These are phyloP conservation scores for Lontra canadensis DNA, from an alignment of 2,113 vertebrate genomes.

Conservation along the genomic window DNA sequence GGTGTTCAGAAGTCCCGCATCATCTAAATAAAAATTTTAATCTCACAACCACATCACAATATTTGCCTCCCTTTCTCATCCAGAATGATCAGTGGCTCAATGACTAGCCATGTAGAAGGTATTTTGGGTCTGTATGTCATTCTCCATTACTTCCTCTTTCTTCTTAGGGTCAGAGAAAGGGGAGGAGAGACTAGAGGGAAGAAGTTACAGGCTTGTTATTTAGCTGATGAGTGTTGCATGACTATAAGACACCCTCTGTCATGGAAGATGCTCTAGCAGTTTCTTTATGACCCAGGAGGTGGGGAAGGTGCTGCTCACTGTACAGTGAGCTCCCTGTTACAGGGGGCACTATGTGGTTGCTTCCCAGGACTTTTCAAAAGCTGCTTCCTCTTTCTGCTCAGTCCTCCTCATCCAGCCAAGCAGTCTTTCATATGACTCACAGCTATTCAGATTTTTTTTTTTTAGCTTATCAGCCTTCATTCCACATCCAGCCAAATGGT, in stretches of 20 bases:
- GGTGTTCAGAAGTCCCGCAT: neutral
- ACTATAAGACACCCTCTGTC: neutral
- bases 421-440: neutral
- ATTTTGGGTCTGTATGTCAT: neutral
- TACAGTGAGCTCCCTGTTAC: neutral
- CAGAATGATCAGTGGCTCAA: neutral
- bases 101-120: neutral
- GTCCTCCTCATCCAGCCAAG: no score
- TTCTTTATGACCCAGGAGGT: neutral
- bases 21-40: neutral
- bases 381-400: neutral
- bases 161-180: neutral
- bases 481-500: neutral
- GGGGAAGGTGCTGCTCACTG: fast-evolving
- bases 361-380: neutral
- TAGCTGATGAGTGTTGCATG: neutral
- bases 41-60: neutral
- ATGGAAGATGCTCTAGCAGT: neutral
- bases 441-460: neutral
- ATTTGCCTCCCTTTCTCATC: neutral
- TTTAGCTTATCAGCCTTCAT: fast-evolving
- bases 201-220: neutral
- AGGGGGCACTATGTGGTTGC: neutral
- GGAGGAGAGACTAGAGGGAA: neutral
- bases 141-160: neutral